Base-by-base conservation (phyloP, 2,113 vertebrate genomes). In the Lethenteron camtschaticum region DNA sequence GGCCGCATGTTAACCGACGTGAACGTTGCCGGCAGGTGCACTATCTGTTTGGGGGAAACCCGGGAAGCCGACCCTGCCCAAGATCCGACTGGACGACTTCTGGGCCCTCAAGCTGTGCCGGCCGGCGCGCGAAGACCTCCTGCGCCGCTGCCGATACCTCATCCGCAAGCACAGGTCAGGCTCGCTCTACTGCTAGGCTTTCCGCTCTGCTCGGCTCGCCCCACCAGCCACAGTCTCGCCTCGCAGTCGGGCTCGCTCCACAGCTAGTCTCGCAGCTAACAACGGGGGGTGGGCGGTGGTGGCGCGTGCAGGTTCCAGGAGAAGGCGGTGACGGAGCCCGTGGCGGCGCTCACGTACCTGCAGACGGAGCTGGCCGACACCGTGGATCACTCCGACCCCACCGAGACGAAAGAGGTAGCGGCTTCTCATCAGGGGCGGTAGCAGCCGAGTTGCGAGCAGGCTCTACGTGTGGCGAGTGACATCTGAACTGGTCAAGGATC, bases 31-130 rank as follows among this genome's bases (percentile, higher is more conserved):
- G 63, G 12, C 76, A 97, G 92, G 89, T 97, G 72, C 94, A 99
- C 80, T 99, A 99, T 79, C 81, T 99, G 75, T 97, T 99, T 79
- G 94, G 94, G 72, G 94, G 94, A 68, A 99, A 99, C 81, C 94
- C 12, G 94, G 94, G 58, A 99, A 99, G 77, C 95, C 94, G 16
- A 96, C 90, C 72, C 96, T 90, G 76, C 94, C 94, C 14, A 99
- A 99, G 78, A 99, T 99, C 92, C 84, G 94, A 68, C 81, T 99
- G 76, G 94, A 99, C 20, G 94, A 99, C 77, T 99, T 99, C 81
- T 99, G 92, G 94, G 96, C 91, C 66, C 80, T 97, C 75, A 94
- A 95, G 79, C 82, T 99, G 71, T 97, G 92, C 77, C 85, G 94
- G 55, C 94, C 94, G 76, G 94, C 92, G 14, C 96, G 95, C 79